These are phyloP conservation scores for Gymnorhina tibicen DNA, from an alignment of 2,113 vertebrate species.

Conservation along the genomic window DNA sequence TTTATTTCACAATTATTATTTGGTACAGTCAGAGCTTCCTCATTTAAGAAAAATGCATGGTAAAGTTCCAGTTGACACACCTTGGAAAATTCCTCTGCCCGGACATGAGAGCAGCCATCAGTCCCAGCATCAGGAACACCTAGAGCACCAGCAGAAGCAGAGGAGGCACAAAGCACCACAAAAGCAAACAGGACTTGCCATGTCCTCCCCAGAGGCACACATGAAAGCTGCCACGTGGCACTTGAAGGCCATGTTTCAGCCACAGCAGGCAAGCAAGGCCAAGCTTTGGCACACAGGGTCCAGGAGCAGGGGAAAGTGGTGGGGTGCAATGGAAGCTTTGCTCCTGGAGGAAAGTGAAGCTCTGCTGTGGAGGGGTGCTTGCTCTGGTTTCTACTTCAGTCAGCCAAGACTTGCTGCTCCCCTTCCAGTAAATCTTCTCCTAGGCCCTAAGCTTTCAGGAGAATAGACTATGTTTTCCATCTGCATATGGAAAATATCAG, in stretches of 20 bases:
- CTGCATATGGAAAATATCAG: slow-evolving; percentile 46
- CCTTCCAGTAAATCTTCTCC: not conserved
- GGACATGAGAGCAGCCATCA: not conserved
- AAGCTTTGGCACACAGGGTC: not conserved
- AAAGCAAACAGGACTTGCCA: not conserved
- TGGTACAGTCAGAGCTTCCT: not conserved
- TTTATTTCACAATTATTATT: not conserved
- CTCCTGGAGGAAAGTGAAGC: not conserved
- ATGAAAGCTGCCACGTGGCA: not conserved
- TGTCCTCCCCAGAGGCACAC: not conserved
- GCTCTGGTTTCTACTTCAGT: not conserved
- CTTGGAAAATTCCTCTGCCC: not conserved
- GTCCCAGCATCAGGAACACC: not conserved
- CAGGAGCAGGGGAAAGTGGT: fast-evolving
- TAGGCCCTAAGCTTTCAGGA: not conserved
- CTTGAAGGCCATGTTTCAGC: not conserved
- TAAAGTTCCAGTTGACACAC: not conserved
- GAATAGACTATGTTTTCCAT: not conserved
- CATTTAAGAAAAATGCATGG: not conserved
- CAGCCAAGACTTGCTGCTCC: not conserved
- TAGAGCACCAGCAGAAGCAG: not conserved
- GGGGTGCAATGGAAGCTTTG: not conserved
- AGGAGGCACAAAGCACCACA: not conserved
- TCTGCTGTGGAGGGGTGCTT: fast-evolving
- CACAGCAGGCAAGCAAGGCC: not conserved